phyloP scores from a whole-genome alignment of 64 coral and sea anemone genomes.

The Montipora efflorescens region DNA sequence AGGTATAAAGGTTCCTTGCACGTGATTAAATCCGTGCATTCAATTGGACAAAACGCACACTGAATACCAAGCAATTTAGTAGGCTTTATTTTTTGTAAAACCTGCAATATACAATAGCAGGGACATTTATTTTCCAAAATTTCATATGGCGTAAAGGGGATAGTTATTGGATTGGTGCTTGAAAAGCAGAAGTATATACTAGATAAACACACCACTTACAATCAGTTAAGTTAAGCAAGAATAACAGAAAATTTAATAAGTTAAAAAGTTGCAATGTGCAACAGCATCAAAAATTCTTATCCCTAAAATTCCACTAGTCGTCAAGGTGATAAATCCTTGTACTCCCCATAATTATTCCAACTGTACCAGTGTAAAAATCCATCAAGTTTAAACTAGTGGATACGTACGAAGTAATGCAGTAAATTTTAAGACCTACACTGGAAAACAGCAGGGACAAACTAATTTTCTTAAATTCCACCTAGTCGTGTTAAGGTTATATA shows the following conservation, averaged over 20 bases:
- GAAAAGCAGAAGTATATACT: constrained; percentile 7
- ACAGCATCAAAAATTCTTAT: not conserved
- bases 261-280: constrained; percentile 1
- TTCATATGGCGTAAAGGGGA: not conserved
- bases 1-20: no score
- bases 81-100: not conserved
- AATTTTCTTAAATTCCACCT: no score
- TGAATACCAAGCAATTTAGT: constrained; percentile 9
- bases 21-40: not conserved
- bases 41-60: not conserved
- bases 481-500: no score
- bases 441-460: no score
- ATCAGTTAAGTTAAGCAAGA: constrained; percentile 2
- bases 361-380: not conserved
- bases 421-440: no score
- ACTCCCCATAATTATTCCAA: not conserved
- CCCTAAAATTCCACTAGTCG: constrained; percentile 14
- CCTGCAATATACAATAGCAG: not conserved
- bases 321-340: constrained; percentile 11
- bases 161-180: constrained; percentile 11
- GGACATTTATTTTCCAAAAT: constrained; percentile 11
- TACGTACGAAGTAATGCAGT: not conserved
- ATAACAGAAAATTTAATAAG: not conserved
- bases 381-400: constrained; percentile 10
- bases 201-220: constrained; percentile 15